Percentiles rank a stretch among this genome's conserved stretches.
Conservation (phyloP, 2,888 invertebrate genomes). For the Drosophila glabriapex region DNA sequence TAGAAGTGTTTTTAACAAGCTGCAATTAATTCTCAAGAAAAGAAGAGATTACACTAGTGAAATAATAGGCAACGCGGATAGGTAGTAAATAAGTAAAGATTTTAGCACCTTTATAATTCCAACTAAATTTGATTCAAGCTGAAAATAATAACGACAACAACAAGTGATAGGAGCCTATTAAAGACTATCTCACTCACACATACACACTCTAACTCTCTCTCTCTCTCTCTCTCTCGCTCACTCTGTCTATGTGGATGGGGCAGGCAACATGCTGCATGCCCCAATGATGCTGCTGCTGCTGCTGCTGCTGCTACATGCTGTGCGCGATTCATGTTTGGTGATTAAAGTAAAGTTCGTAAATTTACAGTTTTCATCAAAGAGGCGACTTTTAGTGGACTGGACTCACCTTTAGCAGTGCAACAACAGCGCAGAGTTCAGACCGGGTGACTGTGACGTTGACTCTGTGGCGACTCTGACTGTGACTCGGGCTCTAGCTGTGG, state of each 20-base stretch:
- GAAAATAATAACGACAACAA: constrained; percentile 45
- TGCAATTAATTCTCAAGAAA: neutral
- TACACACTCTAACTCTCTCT: neutral
- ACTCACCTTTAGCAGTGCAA: constrained; percentile 82
- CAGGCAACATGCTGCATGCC: constrained; percentile 14
- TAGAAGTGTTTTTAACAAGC: neutral
- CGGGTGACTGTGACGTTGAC: constrained; percentile 76
- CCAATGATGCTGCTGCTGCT: constrained; percentile 25
- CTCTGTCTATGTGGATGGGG: constrained; percentile 1
- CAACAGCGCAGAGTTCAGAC: constrained; percentile 79
- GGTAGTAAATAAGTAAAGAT: constrained; percentile 36
- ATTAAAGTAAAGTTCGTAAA: constrained; percentile 84
- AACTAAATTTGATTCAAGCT: constrained; percentile 37
- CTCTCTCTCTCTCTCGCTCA: neutral
- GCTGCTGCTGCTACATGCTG: constrained; percentile 79
- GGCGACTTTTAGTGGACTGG: constrained; percentile 81
- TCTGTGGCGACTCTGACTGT: constrained; percentile 58
- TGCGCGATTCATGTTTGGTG: constrained; percentile 84
- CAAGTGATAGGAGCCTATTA: constrained; percentile 13
- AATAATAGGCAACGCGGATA: constrained; percentile 6
- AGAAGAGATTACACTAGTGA: constrained; percentile 3
- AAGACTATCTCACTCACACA: constrained; percentile 4
- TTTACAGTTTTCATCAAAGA: constrained; percentile 84
- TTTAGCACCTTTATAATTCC: constrained; percentile 34
- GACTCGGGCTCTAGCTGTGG: constrained; percentile 37